These are phyloP conservation scores for Chaetophractus vellerosus DNA, from an alignment of 2,797 vertebrate genomes.

Conservation along the genomic window DNA sequence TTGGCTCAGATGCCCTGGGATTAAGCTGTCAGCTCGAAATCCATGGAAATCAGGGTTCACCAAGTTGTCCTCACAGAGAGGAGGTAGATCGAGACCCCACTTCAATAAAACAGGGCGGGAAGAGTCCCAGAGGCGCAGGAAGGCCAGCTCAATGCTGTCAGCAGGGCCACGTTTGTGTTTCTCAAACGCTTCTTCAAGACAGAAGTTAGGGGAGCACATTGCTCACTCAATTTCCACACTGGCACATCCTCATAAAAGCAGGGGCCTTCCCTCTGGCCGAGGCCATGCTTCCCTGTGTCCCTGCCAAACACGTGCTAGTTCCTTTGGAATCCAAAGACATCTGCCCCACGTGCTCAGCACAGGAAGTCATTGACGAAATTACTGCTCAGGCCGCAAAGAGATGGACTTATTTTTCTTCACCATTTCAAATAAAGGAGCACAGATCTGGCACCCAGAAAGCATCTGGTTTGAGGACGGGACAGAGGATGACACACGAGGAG, in stretches of 20 bases:
- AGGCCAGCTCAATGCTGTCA: accelerated
- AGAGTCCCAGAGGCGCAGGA: accelerated
- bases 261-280: not conserved
- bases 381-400: not conserved
- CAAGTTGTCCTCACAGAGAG: accelerated
- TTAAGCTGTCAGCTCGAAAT: accelerated
- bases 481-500: not conserved
- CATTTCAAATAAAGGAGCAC: not conserved
- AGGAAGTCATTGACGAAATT: not conserved
- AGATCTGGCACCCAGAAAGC: not conserved
- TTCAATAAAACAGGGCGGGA: too few relatives aligned
- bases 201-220: too few relatives aligned
- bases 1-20: accelerated
- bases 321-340: not conserved
- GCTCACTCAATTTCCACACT: accelerated
- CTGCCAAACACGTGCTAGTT: accelerated
- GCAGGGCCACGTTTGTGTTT: accelerated
- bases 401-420: not conserved
- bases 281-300: accelerated
- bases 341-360: accelerated
- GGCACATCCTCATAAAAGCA: accelerated
- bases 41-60: too few relatives aligned
- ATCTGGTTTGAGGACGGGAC: not conserved
- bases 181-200: not conserved
- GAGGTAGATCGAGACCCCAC: accelerated